phyloP scores from a whole-genome alignment of 2,888 invertebrate species.

The Erannis defoliaria region DNA sequence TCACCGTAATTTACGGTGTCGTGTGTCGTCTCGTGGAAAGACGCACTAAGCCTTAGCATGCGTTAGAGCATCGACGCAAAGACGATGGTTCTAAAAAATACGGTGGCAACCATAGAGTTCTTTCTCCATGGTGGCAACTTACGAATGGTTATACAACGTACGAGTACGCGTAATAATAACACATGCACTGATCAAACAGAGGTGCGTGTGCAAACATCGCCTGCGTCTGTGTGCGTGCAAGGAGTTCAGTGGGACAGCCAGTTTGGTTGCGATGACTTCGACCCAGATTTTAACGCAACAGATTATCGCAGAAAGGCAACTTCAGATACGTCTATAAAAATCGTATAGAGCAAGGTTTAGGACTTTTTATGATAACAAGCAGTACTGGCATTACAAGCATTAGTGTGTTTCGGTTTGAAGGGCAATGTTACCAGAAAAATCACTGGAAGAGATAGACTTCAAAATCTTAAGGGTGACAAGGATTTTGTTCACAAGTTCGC shows the following conservation, averaged over 20 bases:
- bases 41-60: too few relatives aligned
- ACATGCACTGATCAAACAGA: conserved; percentile 55
- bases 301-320: conserved; percentile 1
- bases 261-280: conserved; percentile 52
- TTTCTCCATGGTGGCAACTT: neutral
- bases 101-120: too few relatives aligned
- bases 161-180: conserved; percentile 51
- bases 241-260: conserved; percentile 70
- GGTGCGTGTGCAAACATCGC: conserved; percentile 46
- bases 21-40: too few relatives aligned
- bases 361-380: too few relatives aligned
- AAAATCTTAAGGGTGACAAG: too few relatives aligned
- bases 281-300: conserved; percentile 42
- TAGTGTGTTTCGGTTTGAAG: too few relatives aligned
- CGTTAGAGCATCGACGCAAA: neutral
- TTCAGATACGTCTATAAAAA: neutral
- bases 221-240: conserved; percentile 42
- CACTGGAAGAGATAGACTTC: too few relatives aligned
- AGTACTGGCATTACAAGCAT: too few relatives aligned
- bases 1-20: too few relatives aligned
- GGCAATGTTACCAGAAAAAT: too few relatives aligned
- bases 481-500: too few relatives aligned
- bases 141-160: conserved; percentile 36
- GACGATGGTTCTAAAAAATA: neutral
- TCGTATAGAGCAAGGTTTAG: too few relatives aligned